Percentiles rank a stretch among this genome's conserved stretches.
phyloP scores from a whole-genome alignment of 2,888 invertebrate genomes.

The Dolichomitus sp. region DNA sequence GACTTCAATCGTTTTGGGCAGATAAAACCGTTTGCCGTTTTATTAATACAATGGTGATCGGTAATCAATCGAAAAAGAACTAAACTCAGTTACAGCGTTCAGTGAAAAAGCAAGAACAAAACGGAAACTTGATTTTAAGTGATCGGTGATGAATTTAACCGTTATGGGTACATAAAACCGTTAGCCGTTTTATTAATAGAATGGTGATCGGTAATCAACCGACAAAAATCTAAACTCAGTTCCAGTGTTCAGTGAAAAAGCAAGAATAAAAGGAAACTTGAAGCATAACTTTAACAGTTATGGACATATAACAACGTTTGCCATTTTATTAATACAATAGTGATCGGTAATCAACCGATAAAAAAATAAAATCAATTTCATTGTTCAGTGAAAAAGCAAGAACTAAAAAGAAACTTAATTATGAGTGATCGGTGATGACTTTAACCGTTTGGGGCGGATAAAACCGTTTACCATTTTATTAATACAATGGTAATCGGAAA shows the following conservation, averaged over 20 bases:
- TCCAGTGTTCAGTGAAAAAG: slow-evolving; percentile 64
- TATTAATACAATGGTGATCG: not conserved
- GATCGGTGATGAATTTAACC: too few relatives aligned
- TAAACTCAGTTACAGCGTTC: too few relatives aligned
- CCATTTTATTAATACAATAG: not conserved
- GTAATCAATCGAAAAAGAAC: too few relatives aligned
- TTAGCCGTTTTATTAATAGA: not conserved
- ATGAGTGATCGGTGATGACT: not conserved
- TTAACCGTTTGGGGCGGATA: not conserved
- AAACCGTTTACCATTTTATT: not conserved
- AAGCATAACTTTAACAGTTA: not conserved
- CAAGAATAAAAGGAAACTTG: not conserved
- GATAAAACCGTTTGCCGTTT: not conserved
- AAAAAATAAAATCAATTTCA: too few relatives aligned
- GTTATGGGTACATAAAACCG: not conserved
- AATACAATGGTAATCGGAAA: not conserved
- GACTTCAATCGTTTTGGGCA: not conserved
- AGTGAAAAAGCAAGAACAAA: too few relatives aligned
- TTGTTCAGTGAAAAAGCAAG: slow-evolving; percentile 63
- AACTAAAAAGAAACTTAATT: not conserved
- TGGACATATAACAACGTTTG: not conserved
- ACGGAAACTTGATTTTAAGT: too few relatives aligned
- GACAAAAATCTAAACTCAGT: too few relatives aligned
- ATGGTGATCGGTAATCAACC: not conserved
- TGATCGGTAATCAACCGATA: not conserved